Evolutionary conservation across 1,140 invertebrate species (phyloP), one percentile per base, ranked within the genome.

Genomic region (Psilanteris sp.): DNA sequence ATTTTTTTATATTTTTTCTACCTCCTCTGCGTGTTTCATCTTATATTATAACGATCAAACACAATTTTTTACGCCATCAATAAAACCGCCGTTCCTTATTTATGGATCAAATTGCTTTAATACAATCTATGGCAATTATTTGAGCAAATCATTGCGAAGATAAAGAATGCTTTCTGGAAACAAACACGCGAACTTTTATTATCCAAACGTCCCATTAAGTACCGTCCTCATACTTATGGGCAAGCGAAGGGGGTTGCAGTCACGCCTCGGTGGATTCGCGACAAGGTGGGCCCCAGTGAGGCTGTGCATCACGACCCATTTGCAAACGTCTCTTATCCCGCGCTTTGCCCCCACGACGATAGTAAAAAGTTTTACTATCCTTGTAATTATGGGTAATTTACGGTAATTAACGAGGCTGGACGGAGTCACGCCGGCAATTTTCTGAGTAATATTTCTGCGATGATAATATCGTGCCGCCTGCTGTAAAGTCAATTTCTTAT

Each of bases 301-400:
- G 76, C 82, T 83, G 52, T 87, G 85, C 83, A 88, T 88, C 85
- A 88, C 73, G 78, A 78, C 73, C 41, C 74, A 67, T 73, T 78
- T 67, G 62, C 41, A 37, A 14, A 26, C 37, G 41, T 64, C 54
- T 70, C 64, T 80, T 68, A 73, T 78, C 79, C 78, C 64, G 84
- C 76, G 81, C 76, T 68, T 85, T 78, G 83, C 81, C 86, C 70
- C 86, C 86, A 85, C 78, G 85, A 87, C 86, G 86, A 87, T 88
- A 88, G 86, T 86, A 88, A 88, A 88, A 88, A 88, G 86, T 88
- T 88, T 88, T 88, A 85, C 84, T 85, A 80, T 87, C 83, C 84
- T 88, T 87, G 88, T 88, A 88, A 88, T 88, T 88, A 88, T 86
- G 86, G 86, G 84, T 88, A 88, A 88, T 88, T 87, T 85, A 84